A percentile compares a stretch with the other conserved stretches of the same genome.
Evolutionary conservation across 2,888 invertebrate species (phyloP).

Genomic region (Standfussiana lucernea): DNA sequence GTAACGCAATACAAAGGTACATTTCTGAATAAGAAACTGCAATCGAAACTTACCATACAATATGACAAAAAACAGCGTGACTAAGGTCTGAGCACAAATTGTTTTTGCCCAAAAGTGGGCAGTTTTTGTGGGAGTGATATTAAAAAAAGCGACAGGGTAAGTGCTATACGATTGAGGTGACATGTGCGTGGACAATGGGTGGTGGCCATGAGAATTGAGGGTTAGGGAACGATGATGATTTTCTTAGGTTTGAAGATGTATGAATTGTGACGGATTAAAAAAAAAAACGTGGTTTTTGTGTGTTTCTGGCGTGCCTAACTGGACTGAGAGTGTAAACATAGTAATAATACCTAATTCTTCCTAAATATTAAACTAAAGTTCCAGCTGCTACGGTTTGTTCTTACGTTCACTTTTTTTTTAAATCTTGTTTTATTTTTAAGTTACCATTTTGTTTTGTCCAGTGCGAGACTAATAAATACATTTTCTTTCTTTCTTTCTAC

Average conservation of each 20-base stretch:
- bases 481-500: too few species aligned
- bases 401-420: too few species aligned
- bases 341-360: too few species aligned
- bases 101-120: slow-evolving; percentile 79
- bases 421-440: too few species aligned
- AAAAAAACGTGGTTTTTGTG: background rate
- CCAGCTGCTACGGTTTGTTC: background rate
- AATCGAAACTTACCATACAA: slow-evolving; percentile 67
- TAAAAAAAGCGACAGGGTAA: slow-evolving; percentile 86
- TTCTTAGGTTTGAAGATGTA: background rate
- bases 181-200: slow-evolving; percentile 78
- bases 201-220: slow-evolving; percentile 72
- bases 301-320: too few species aligned
- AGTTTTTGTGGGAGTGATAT: slow-evolving; percentile 82
- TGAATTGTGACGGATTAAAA: background rate
- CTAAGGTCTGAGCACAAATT: slow-evolving; percentile 77
- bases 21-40: slow-evolving; percentile 34
- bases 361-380: background rate
- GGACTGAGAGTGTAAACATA: background rate
- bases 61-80: slow-evolving; percentile 70
- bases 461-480: too few species aligned
- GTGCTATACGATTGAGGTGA: slow-evolving; percentile 85
- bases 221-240: background rate
- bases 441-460: too few species aligned
- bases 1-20: slow-evolving; percentile 39